Evolutionary conservation across 2,888 invertebrate species (phyloP), one percentile per base, ranked within the genome.

Genomic region (Hypomecis punctinalis): DNA sequence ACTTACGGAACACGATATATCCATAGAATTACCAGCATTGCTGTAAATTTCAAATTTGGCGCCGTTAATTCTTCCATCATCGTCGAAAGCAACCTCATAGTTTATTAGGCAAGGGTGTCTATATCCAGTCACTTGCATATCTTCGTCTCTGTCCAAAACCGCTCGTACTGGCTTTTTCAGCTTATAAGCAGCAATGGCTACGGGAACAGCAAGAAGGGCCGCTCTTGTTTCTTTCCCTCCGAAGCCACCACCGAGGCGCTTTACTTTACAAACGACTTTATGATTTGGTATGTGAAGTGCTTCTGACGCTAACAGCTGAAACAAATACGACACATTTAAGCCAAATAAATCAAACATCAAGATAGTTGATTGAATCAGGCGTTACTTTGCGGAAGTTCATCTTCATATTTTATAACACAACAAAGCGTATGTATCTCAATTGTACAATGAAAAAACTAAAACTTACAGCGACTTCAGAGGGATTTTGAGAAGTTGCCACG

Each of bases 211-310:
- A 33, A 96, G 79, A 7, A 95, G 72, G 5, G 88, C 76, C 5
- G 94, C 87, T 72, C 96, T 94, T 0, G 96, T 95, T 88, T 98
- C 97, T 86, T 98, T 98, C 0, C 98, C 98, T 10, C 98, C 98
- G 83, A 98, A 98, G 51, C 97, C 98, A 40, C 98, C 98, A 0
- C 97, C 98, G 62, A 98, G 87, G 75, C 98, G 93, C 84, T 97
- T 97, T 0, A 96, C 96, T 84, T 95, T 95, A 39, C 94, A 93
- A 1, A 94, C 92, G 7, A 98, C 91, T 88, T 95, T 95, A 79
- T 95, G 95, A 66, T 94, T 94, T 0, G 95, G 95, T 63, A 97
- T 91, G 45, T 93, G 93, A 43, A 97, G 90, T 13, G 94, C 92
- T 71, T 94, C 87, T 4, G 96, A 94, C 0, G 94, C 90, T n/a